These are phyloP conservation scores for Philantomba maxwellii DNA, from an alignment of 2,113 vertebrate genomes.

Conservation along the genomic window DNA sequence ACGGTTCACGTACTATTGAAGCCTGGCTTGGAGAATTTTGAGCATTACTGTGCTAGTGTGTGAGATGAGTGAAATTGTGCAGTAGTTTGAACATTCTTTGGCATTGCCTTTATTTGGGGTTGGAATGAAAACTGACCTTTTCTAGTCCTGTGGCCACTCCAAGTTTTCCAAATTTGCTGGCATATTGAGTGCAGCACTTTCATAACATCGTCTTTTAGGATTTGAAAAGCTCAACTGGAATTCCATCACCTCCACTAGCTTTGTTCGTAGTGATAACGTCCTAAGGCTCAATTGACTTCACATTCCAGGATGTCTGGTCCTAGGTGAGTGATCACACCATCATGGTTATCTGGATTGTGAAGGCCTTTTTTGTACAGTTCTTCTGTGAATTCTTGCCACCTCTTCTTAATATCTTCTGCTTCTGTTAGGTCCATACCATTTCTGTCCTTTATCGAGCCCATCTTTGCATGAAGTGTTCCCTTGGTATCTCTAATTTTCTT, in stretches of 20 bases:
- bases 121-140: not conserved
- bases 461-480: not conserved
- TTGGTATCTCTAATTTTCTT: not conserved
- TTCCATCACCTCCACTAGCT: not conserved
- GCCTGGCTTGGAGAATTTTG: not conserved
- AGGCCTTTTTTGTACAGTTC: not conserved
- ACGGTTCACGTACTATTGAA: not conserved
- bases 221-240: not conserved
- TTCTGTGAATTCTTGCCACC: not conserved
- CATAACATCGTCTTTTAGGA: not conserved
- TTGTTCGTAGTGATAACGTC: rapidly evolving
- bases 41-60: not conserved
- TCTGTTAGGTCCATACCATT: not conserved
- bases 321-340: not conserved
- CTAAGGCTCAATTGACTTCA: not conserved
- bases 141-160: not conserved
- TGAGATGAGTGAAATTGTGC: not conserved
- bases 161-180: not conserved
- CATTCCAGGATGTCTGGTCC: not conserved
- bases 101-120: not conserved
- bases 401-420: not conserved
- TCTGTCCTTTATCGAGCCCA: not conserved
- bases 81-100: not conserved
- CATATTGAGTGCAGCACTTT: not conserved
- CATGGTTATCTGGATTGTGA: not conserved